A percentile compares a stretch with the other conserved stretches of the same genome.
phyloP scores from a whole-genome alignment of 2,797 vertebrate species.

The Podarcis lilfordi region DNA sequence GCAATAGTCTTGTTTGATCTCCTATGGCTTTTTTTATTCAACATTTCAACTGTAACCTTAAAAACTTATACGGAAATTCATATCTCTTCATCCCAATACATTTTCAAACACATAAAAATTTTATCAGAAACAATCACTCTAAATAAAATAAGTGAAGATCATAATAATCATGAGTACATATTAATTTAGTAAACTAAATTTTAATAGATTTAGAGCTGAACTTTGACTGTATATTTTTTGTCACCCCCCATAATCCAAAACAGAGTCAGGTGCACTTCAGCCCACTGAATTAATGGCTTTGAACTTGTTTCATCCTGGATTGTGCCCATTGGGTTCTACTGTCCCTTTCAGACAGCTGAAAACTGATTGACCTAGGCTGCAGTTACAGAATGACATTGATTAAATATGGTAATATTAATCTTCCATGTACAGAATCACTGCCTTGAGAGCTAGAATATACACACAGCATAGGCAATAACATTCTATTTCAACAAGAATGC shows the following conservation, averaged over 20 bases:
- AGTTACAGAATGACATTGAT: neutral
- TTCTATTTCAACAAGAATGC: constrained; percentile 8
- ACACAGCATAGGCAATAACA: neutral
- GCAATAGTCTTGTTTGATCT: no score
- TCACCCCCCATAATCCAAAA: neutral
- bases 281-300: neutral
- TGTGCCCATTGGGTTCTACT: neutral
- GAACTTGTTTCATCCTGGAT: neutral
- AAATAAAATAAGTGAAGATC: constrained; percentile 28
- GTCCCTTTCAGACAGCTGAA: neutral
- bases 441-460: neutral
- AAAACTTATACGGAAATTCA: neutral
- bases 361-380: constrained; percentile 31
- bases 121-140: constrained; percentile 1
- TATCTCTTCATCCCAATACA: neutral
- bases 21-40: constrained; percentile 1
- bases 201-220: constrained; percentile 9
- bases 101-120: neutral
- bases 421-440: constrained; percentile 25
- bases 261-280: neutral
- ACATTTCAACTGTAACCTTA: constrained; percentile 25
- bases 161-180: constrained; percentile 22
- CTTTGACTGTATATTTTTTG: neutral
- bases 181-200: constrained; percentile 13
- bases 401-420: neutral